Evolutionary conservation across 2,113 vertebrate species (phyloP).

Genomic region (Semnornis frantzii): DNA sequence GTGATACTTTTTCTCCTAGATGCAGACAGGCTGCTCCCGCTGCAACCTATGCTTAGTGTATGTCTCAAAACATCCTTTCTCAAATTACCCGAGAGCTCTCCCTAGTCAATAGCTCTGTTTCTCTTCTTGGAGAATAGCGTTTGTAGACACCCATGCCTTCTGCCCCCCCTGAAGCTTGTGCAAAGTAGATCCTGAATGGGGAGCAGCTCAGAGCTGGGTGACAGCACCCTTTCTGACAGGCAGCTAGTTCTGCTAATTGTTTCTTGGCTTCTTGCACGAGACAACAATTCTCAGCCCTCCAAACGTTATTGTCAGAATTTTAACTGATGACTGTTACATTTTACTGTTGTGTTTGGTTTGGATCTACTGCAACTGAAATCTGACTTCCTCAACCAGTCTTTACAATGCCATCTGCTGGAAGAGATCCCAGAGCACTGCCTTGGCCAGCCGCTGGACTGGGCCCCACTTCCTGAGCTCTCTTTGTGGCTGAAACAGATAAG

Average conservation of each 20-base stretch:
- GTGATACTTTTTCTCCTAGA: not conserved
- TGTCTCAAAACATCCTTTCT: not conserved
- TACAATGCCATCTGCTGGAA: conserved; percentile 26
- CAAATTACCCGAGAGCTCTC: not conserved
- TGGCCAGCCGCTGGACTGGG: accelerated
- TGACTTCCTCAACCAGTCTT: not conserved
- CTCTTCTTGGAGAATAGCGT: not conserved
- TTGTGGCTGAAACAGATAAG: not conserved
- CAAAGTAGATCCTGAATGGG: accelerated
- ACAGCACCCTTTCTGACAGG: not conserved
- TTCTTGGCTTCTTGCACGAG: not conserved
- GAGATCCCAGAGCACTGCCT: not conserved
- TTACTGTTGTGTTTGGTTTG: conserved; percentile 29
- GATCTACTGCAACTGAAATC: conserved; percentile 12
- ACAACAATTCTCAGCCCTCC: not conserved
- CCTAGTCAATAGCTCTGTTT: not conserved
- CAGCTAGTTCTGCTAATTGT: not conserved
- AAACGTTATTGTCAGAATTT: not conserved
- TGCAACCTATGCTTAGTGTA: not conserved
- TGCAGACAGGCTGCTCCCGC: not conserved
- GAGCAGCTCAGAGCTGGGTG: not conserved
- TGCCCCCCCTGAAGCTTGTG: not conserved
- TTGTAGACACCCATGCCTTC: not conserved
- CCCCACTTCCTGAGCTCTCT: not conserved
- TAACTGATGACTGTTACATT: conserved; percentile 22